Base-by-base conservation (phyloP, 1,140 invertebrate species). In the Euwallacea similis region DNA sequence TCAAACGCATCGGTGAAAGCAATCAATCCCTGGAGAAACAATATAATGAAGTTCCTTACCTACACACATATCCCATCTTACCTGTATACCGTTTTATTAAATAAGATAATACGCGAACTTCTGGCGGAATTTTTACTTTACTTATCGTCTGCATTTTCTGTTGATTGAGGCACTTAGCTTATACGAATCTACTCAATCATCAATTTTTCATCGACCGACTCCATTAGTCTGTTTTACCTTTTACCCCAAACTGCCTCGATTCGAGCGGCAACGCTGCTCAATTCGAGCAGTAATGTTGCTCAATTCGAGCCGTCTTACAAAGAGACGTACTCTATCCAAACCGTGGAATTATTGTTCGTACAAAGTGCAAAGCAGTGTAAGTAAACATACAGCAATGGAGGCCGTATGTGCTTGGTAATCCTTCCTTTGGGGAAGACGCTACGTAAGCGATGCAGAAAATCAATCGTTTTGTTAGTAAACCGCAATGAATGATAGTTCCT, bases 331-430 rank as follows among this genome's bases (percentile, higher is more conserved):
- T 50, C 46, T 69, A 69, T 69, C 68, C 47, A 69, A 69, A 69
- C 43, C 43, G 68, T 66, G 67, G 69, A 75, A 73, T 76, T 76
- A 76, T 76, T 76, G 75, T 75, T 71, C 71, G 72, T 76, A 74
- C 73, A 75, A 76, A 76, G 75, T 76, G 75, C 75, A 74, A 76
- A 76, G 73, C 75, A 71, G 66, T 76, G 75, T 76, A 72, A 74
- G 75, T 76, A 76, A 76, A 76, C 75, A 75, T 50, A 75, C 56
- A 74, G 64, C 65, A 62, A 72, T 64, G 63, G 61, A 65, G 58
- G 47, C 61, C 60, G 47, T 64, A 55, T 69, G 60, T 64, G 66
- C 56, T 47, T 43, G 7, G 68, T 63, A 69, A 69, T 69, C 59
- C 60, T 55, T 54, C n/a, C 66, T 60, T 33, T 54, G 16, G 44